A percentile compares a stretch with the other conserved stretches of the same genome.
Evolutionary conservation across 2,888 invertebrate species (phyloP).

Genomic region (Teinopalpus imperialis): DNA sequence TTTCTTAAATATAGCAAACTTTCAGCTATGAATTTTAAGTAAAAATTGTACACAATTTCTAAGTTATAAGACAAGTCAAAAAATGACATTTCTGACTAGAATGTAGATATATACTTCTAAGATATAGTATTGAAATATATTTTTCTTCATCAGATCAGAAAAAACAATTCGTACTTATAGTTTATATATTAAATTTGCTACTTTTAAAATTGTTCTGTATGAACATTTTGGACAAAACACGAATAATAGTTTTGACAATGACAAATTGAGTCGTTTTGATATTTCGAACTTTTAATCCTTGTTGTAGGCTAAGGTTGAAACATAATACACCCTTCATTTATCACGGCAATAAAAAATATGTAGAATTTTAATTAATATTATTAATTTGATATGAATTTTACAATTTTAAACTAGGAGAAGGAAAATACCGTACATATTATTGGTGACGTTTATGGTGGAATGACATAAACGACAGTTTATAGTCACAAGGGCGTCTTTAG

Average conservation of each 20-base stretch:
- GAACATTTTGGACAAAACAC: conserved; percentile 8
- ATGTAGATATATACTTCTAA: conserved; percentile 20
- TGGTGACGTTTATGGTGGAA: too few relatives aligned
- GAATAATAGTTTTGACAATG: conserved; percentile 9
- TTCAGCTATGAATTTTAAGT: conserved; percentile 60
- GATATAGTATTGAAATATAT: conserved; percentile 2
- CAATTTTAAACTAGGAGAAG: too few relatives aligned
- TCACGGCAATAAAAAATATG: too few relatives aligned
- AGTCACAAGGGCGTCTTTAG: too few relatives aligned
- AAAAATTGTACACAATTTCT: conserved; percentile 58
- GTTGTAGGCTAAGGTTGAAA: too few relatives aligned
- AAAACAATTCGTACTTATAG: neutral
- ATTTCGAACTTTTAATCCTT: too few relatives aligned
- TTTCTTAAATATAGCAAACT: conserved; percentile 61
- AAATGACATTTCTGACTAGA: conserved; percentile 61
- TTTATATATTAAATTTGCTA: conserved; percentile 3
- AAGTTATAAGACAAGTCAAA: conserved; percentile 47
- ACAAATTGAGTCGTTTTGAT: too few relatives aligned
- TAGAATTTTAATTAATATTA: neutral
- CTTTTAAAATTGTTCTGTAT: conserved; percentile 10
- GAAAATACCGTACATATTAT: too few relatives aligned
- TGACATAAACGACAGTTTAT: too few relatives aligned
- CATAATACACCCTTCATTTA: too few relatives aligned
- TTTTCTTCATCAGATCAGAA: conserved; percentile 24
- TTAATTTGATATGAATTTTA: neutral